Conservation (phyloP, 92 coral and sea anemone species). For the Bergia puertoricense region DNA sequence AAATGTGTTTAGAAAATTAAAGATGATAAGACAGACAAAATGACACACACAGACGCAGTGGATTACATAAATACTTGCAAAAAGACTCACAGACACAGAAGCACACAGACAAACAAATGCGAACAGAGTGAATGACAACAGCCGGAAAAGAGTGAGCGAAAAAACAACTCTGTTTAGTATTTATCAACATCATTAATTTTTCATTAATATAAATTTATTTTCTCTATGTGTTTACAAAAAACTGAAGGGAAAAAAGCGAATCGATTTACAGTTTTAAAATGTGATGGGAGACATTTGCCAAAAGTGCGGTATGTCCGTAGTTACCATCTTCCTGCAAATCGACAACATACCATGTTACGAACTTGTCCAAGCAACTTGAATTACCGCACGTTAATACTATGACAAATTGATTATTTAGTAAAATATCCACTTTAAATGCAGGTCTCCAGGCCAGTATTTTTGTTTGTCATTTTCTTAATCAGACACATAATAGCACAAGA, state of each 20-base stretch:
- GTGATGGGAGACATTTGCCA: slow-evolving; percentile 9
- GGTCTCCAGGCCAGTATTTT: slow-evolving; percentile 1
- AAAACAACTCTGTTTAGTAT: too few species aligned
- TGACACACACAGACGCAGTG: too few species aligned
- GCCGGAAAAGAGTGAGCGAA: too few species aligned
- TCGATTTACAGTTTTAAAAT: neutral
- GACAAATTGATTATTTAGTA: neutral
- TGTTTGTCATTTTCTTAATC: neutral
- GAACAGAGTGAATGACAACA: too few species aligned
- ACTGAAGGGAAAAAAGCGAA: neutral
- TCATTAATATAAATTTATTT: slow-evolving; percentile 20
- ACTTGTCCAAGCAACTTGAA: slow-evolving; percentile 8
- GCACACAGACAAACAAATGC: too few species aligned
- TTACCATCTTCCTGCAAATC: slow-evolving; percentile 23
- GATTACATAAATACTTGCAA: too few species aligned
- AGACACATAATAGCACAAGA: neutral
- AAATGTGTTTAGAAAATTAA: too few species aligned
- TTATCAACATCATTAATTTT: neutral
- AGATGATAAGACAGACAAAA: too few species aligned
- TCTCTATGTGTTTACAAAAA: slow-evolving; percentile 10
- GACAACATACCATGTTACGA: slow-evolving; percentile 18
- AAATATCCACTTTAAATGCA: neutral
- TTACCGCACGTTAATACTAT: neutral
- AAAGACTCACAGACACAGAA: too few species aligned
- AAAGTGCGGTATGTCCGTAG: neutral